Conservation (phyloP, 2,797 vertebrate genomes). For the Microctenopoma lineatum region DNA sequence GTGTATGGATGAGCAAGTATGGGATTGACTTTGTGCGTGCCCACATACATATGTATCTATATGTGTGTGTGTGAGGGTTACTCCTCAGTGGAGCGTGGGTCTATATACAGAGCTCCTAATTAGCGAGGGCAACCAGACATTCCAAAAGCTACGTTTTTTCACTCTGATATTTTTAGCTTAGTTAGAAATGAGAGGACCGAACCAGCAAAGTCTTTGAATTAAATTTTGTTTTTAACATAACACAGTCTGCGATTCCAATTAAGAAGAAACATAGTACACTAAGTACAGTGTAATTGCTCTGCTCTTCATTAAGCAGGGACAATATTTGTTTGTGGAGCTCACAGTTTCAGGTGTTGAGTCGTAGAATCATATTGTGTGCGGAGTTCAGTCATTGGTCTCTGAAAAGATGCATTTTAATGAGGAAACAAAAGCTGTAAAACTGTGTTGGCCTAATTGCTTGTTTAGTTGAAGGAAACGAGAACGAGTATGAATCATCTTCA, state of each 20-base stretch:
- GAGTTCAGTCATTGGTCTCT: constrained; percentile 31
- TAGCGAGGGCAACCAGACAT: constrained; percentile 73
- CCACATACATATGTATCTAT: too few relatives aligned
- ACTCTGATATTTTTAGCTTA: constrained; percentile 40
- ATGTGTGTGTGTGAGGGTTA: constrained; percentile 35
- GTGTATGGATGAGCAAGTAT: constrained; percentile 3
- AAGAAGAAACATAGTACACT: constrained; percentile 30
- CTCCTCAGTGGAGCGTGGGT: constrained; percentile 76
- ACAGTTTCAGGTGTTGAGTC: constrained; percentile 37
- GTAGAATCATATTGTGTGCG: constrained; percentile 12
- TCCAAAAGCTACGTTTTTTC: constrained; percentile 55
- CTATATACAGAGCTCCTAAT: constrained; percentile 77
- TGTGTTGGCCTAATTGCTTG: constrained; percentile 51
- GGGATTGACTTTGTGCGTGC: constrained; percentile 6
- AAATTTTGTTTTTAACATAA: constrained; percentile 25
- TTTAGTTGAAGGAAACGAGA: constrained; percentile 55
- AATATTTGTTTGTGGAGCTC: constrained; percentile 31
- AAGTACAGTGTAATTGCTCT: constrained; percentile 43
- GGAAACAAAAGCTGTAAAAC: constrained; percentile 18
- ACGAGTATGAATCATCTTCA: constrained; percentile 42
- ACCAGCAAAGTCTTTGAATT: constrained; percentile 46
- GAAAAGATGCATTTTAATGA: constrained; percentile 64
- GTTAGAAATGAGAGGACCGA: constrained; percentile 41
- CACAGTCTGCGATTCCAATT: constrained; percentile 47
- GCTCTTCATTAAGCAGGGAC: constrained; percentile 45